These are phyloP conservation scores for Emydocephalus ijimae DNA, from an alignment of 2,113 vertebrate species.

Conservation along the genomic window DNA sequence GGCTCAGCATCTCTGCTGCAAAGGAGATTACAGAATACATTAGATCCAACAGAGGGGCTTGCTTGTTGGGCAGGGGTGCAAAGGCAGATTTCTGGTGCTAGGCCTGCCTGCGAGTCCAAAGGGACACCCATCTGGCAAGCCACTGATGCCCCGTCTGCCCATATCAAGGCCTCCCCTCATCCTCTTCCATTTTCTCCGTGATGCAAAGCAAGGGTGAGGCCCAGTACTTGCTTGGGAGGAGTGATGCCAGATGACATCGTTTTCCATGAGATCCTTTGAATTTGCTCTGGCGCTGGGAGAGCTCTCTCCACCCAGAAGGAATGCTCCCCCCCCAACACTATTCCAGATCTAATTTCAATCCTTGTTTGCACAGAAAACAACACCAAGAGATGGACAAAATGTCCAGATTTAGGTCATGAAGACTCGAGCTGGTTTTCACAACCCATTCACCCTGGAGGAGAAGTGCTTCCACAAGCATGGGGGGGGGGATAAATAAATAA, in stretches of 20 bases:
- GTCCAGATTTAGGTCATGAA: constrained; percentile 15
- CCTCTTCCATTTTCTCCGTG: neutral
- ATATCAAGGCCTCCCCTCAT: no score
- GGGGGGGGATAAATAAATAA: neutral
- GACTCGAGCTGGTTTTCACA: neutral
- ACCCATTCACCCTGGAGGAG: neutral
- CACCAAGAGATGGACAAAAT: constrained; percentile 33
- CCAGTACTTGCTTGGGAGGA: neutral
- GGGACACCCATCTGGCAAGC: neutral
- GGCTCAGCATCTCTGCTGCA: neutral
- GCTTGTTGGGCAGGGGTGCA: neutral
- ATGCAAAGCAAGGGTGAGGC: rapidly evolving
- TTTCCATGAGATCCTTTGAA: constrained; percentile 27
- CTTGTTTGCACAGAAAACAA: constrained; percentile 26
- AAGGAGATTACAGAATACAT: neutral
- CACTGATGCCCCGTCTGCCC: no score
- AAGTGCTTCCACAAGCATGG: neutral
- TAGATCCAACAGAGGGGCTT: neutral
- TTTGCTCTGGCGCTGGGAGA: neutral
- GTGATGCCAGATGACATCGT: neutral
- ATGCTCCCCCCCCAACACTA: neutral
- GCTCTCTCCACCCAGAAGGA: constrained; percentile 57
- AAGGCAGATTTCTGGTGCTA: neutral
- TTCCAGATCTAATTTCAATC: neutral
- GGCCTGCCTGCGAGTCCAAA: neutral